Evolutionary conservation across 2,113 vertebrate species (phyloP).

Genomic region (Menidia beryllina): DNA sequence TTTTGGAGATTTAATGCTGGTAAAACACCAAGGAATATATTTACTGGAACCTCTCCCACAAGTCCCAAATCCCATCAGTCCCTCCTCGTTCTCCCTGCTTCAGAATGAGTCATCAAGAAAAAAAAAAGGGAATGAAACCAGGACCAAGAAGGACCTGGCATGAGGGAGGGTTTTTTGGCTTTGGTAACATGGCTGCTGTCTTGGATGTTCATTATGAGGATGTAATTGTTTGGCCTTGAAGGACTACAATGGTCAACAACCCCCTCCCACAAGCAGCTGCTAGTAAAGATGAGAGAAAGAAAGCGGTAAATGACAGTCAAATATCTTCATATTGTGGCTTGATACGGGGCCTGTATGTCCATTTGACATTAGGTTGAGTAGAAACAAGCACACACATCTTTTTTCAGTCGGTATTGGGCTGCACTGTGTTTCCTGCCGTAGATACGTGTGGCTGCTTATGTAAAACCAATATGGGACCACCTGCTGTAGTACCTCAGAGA

Average conservation of each 20-base stretch:
- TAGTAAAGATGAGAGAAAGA: conserved; percentile 2
- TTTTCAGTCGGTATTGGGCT: conserved; percentile 66
- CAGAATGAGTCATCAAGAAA: too few species aligned
- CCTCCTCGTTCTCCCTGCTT: not conserved
- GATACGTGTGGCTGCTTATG: conserved; percentile 58
- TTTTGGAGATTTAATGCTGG: not conserved
- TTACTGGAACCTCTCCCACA: not conserved
- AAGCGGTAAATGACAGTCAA: conserved; percentile 44
- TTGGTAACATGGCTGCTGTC: conserved; percentile 57
- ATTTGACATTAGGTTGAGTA: conserved; percentile 64
- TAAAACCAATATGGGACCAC: conserved; percentile 73
- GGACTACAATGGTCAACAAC: conserved; percentile 46
- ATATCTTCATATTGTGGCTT: conserved; percentile 27
- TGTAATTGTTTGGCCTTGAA: conserved; percentile 68
- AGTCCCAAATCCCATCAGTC: not conserved
- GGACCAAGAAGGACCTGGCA: conserved; percentile 57
- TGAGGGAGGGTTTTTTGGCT: conserved; percentile 62
- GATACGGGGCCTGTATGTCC: conserved; percentile 48
- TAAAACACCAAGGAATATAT: not conserved
- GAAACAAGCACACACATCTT: conserved; percentile 76
- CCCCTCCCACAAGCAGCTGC: conserved; percentile 14
- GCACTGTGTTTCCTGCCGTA: conserved; percentile 51
- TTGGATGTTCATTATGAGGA: conserved; percentile 57
- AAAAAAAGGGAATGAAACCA: conserved; percentile 26
- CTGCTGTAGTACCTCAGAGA: conserved; percentile 75